These are phyloP conservation scores for Brachyhypopomus occidentalis DNA, from an alignment of 2,113 vertebrate genomes.

Conservation along the genomic window DNA sequence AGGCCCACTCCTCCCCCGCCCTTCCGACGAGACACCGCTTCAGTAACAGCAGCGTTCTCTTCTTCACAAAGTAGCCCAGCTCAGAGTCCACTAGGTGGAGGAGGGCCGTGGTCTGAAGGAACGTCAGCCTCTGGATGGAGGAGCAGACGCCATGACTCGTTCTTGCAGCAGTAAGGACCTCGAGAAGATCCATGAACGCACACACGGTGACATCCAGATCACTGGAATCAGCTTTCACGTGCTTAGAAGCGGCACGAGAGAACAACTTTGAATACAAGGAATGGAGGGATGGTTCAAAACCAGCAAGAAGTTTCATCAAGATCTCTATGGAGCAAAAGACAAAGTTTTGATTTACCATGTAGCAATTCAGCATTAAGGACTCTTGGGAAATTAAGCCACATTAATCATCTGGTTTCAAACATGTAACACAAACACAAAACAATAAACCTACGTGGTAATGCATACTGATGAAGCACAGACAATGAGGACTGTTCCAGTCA, in stretches of 20 bases:
- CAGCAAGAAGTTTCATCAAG: constrained; percentile 71
- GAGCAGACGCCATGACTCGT: constrained; percentile 47
- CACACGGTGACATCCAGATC: constrained; percentile 57
- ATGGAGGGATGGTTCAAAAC: constrained; percentile 73
- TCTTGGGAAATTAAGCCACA: no score
- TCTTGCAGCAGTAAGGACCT: constrained; percentile 77
- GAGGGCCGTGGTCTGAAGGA: constrained; percentile 67
- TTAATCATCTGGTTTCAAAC: no score
- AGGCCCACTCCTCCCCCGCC: constrained; percentile 78
- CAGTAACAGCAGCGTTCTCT: constrained; percentile 77
- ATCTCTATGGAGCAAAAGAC: constrained; percentile 65
- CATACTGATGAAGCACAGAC: no score
- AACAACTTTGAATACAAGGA: constrained; percentile 71
- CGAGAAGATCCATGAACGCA: constrained; percentile 80
- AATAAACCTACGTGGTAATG: no score
- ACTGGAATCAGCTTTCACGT: background rate
- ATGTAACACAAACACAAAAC: no score
- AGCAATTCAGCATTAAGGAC: background rate
- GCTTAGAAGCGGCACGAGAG: constrained; percentile 51
- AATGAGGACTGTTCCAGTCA: no score
- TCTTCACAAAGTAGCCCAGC: constrained; percentile 77
- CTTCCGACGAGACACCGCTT: constrained; percentile 82
- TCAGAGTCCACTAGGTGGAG: constrained; percentile 66
- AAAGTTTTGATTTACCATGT: background rate
- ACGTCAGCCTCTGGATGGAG: constrained; percentile 74